Percentiles rank a stretch among this genome's conserved stretches.
phyloP scores from a whole-genome alignment of 1,140 invertebrate genomes.

The Panulirus ornatus region DNA sequence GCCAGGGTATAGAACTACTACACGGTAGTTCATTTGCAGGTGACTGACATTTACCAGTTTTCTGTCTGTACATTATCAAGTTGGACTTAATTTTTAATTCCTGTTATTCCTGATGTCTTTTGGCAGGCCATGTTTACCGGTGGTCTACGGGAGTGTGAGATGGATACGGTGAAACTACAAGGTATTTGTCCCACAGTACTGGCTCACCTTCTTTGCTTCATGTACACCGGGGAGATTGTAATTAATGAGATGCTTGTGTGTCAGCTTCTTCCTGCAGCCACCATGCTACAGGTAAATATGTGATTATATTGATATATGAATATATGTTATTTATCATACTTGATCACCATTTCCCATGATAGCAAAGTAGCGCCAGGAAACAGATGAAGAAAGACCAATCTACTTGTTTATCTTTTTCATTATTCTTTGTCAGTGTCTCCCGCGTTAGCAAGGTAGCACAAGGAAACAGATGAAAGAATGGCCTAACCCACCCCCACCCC shows the following conservation, averaged over 20 bases:
- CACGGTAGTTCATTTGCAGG: no score
- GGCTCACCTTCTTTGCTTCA: constrained; percentile 90
- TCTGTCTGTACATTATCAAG: background rate
- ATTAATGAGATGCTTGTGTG: constrained; percentile 95
- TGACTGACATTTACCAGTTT: background rate
- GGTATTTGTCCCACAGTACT: constrained; percentile 92
- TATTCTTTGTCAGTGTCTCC: no score
- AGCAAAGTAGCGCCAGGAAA: no score
- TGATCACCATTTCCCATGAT: no score
- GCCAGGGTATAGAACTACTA: no score
- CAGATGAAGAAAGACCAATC: no score
- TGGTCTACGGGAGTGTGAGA: constrained; percentile 90
- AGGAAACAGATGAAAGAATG: no score
- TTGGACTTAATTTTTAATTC: background rate
- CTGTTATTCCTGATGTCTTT: constrained; percentile 76
- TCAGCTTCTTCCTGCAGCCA: constrained; percentile 92
- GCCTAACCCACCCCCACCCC: no score
- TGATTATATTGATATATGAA: no score
- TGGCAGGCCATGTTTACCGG: constrained; percentile 93
- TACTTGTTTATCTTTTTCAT: no score
- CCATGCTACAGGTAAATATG: constrained; percentile 91
- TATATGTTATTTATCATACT: no score
- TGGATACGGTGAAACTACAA: constrained; percentile 90
- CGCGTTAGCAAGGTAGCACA: no score
- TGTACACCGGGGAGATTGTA: constrained; percentile 92